Base-by-base conservation (phyloP, 2,888 invertebrate species). In the Thera britannica region DNA sequence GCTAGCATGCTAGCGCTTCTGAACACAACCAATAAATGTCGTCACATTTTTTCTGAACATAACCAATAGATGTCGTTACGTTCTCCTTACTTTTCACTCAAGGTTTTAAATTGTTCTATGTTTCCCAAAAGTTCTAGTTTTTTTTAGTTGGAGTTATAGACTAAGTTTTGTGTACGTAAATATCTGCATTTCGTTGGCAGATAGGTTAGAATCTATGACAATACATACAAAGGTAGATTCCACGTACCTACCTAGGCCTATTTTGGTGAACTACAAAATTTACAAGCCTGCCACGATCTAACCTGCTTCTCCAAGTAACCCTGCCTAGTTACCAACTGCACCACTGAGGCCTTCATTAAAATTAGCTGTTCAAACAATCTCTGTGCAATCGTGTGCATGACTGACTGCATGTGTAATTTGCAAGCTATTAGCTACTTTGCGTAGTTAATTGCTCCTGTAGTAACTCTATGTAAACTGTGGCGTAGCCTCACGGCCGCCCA, bases 351-450 rank as follows among this genome's bases (percentile, higher is more conserved):
- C 44, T 9, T 46, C 44, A 54, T 11, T 52, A 38, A 48, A 56
- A 54, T 54, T 59, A 55, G n/a, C 54, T 54, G n/a, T 63, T 49
- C 41, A 63, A 63, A 63, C 63, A 63, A 58, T 63, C 41, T 34
- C 35, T 57, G n/a, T 63, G 58, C 63, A 63, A 23, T 23, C 23
- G 23, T 23, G 23, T 23, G 23, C 23, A 23, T 62, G 62, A 48
- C 23, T 62, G 62, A 49, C 57, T 63, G 58, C 63, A 63, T 63
- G 44, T 49, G 56, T 57, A 57, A 57, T 23, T 7, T n/a, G 63
- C 11, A 23, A 38, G 41, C 51, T 58, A 63, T 58, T 63, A 63
- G 9, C 63, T 9, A 46, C 61, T 62, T 62, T 62, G 61, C 55
- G 12, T n/a, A 55, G 61, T 55, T 54, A 62, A 62, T 62, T 55